Base-by-base conservation (phyloP, 2,113 vertebrate genomes). In the Nettapus auritus region DNA sequence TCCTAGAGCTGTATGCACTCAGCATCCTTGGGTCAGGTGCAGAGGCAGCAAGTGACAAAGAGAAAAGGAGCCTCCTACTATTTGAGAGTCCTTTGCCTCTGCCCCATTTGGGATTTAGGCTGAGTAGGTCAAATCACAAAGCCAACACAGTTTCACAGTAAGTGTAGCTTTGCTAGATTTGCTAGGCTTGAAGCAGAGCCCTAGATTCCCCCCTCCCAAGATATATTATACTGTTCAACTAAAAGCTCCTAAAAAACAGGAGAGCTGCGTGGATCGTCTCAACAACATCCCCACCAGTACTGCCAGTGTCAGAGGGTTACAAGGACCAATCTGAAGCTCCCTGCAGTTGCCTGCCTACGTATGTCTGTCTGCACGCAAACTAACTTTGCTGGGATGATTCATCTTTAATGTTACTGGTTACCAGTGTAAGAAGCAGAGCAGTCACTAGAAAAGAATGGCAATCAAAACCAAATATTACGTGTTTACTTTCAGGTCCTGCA, bases 201-300 rank as follows among this genome's bases (percentile, higher is more conserved):
- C 50, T 10, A 52, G 48, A 22, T 21, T 25, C 50, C 33, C 13
- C 12, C 13, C 13, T 22, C 52, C 29, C 15, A 7, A 21, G 29
- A 22, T 6, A 3, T 0, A 1, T 3, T 6, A 36, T 10, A 15
- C 50, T 18, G 17, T 20, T 11, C 15, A 22, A 31, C 15, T 3
- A 1, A 5, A 23, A 59, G 56, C 6, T 64, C 50, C 52, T 9
- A 14, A 33, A 63, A 56, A 36, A 28, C 0, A 38, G 40, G 8
- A 48, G 33, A 80, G 56, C 84, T 70, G 50, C 21, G 26, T 25
- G 12, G 53, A 29, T 13, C 6, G 12, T 8, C 29, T 42, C n/a
- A 69, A 26, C 68, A 11, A 4, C 3, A 18, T 11, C 48, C 21
- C 28, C 50, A 8, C 56, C 9, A 25, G 53, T 63, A 25, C 18